These are phyloP conservation scores for Ictalurus furcatus DNA, from an alignment of 2,113 vertebrate species.

Conservation along the genomic window DNA sequence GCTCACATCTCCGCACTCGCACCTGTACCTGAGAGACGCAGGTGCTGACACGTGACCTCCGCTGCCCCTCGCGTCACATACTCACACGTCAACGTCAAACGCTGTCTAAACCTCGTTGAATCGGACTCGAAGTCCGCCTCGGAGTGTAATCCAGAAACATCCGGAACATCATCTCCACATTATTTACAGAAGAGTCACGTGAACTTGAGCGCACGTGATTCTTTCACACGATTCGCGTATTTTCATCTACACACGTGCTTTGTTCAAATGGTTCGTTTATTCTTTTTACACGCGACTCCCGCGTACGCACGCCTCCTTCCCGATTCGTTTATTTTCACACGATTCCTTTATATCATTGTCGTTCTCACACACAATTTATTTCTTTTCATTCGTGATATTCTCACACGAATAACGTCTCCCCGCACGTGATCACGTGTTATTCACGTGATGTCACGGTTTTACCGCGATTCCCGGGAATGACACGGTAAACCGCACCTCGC, in stretches of 20 bases:
- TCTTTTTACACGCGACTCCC: not conserved
- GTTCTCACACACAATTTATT: not conserved
- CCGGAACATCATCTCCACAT: not conserved
- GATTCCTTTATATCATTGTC: not conserved
- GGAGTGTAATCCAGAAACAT: not conserved
- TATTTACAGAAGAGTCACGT: too few species aligned
- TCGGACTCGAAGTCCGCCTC: not conserved
- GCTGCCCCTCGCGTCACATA: conserved; percentile 3
- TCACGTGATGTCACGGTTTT: not conserved
- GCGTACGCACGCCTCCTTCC: too few species aligned
- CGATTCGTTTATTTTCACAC: not conserved
- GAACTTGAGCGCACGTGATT: not conserved
- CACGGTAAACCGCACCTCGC: not conserved
- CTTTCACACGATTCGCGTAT: not conserved
- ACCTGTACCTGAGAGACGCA: conserved; percentile 21
- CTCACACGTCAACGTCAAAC: conserved; percentile 29
- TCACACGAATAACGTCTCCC: not conserved
- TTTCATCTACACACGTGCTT: not conserved
- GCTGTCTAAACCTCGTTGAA: not conserved
- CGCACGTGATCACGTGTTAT: not conserved
- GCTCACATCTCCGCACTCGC: not conserved
- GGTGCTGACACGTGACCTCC: conserved; percentile 20
- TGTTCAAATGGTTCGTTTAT: not conserved
- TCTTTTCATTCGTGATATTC: not conserved
- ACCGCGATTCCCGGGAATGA: not conserved